Evolutionary conservation across 2,113 vertebrate genomes (phyloP).

Genomic region (Pseudorectes ferrugineus): DNA sequence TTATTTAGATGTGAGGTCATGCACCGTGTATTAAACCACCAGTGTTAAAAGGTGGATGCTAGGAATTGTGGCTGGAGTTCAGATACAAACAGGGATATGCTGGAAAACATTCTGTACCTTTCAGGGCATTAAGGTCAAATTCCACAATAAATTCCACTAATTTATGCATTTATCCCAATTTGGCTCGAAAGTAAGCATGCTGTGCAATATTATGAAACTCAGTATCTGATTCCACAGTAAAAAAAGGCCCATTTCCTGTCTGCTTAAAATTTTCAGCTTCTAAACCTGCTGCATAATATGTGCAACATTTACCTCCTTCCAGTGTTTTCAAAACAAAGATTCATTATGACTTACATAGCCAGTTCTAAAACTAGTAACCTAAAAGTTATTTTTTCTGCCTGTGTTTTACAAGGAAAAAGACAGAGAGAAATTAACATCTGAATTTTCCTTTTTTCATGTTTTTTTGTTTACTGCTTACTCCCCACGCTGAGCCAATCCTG

Average conservation of each 20-base stretch:
- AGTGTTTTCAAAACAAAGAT: background rate
- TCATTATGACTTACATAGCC: background rate
- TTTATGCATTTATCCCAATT: slow-evolving; percentile 6
- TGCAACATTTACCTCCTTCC: background rate
- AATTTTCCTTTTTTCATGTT: background rate
- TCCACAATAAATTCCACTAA: background rate
- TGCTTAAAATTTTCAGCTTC: background rate
- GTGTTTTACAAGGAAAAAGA: background rate
- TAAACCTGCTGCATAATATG: background rate
- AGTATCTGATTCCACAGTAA: background rate
- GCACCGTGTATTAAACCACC: background rate
- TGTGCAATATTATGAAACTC: slow-evolving; percentile 1
- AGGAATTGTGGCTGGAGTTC: background rate
- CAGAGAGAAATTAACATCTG: background rate
- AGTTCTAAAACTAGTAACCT: background rate
- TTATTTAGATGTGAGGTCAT: slow-evolving; percentile 26
- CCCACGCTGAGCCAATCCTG: background rate
- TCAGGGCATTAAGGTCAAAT: background rate
- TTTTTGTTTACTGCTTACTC: background rate
- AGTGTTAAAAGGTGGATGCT: background rate
- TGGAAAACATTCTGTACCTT: background rate
- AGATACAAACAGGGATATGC: background rate
- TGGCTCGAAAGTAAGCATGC: slow-evolving; percentile 16
- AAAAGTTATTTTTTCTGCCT: background rate
- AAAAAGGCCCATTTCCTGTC: background rate